Percentiles rank a stretch among this genome's conserved stretches.
These are phyloP conservation scores for Tuta absoluta DNA, from an alignment of 2,888 invertebrate species.

Conservation along the genomic window DNA sequence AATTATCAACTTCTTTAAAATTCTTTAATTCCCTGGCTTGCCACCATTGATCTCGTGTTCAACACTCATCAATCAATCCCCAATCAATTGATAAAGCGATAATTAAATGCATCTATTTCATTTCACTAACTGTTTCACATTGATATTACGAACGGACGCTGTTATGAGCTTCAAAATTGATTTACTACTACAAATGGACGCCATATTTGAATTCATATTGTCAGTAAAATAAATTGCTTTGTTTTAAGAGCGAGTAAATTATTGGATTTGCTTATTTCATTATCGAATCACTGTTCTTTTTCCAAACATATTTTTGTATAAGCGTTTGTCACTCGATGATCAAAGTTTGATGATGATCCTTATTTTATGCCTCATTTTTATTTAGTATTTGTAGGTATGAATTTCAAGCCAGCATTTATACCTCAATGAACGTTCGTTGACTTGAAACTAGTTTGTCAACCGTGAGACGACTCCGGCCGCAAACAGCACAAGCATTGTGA, in stretches of 20 bases:
- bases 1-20: neutral
- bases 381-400: no score
- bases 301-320: no score
- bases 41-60: neutral
- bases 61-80: constrained; percentile 2
- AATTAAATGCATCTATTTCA: constrained; percentile 14
- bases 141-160: constrained; percentile 2
- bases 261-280: no score
- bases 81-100: constrained; percentile 10
- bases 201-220: neutral
- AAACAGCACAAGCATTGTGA: no score
- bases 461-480: no score
- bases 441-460: no score
- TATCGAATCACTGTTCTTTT: no score
- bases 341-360: no score
- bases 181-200: constrained; percentile 2
- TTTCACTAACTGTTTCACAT: neutral
- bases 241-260: neutral
- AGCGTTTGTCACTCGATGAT: no score
- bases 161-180: neutral
- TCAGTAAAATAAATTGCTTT: neutral
- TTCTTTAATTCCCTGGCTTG: neutral
- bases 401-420: no score
- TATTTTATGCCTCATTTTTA: no score
- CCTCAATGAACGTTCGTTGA: no score